Evolutionary conservation across 2,113 vertebrate genomes (phyloP).

Genomic region (Gnathonemus longibarbis): DNA sequence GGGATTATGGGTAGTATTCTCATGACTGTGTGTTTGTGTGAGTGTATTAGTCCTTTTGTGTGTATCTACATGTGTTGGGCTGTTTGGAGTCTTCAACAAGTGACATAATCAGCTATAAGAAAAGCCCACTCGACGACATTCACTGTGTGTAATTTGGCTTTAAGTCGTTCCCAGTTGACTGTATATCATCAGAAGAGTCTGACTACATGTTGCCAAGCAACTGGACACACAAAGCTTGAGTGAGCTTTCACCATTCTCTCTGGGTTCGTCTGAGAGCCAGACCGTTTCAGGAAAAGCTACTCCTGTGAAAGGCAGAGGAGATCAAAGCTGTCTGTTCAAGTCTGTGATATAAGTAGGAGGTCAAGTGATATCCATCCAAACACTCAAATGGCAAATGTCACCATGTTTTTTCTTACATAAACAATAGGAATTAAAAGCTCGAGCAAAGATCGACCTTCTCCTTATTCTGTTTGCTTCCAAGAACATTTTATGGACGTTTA

Average conservation of each 20-base stretch:
- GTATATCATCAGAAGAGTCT: background rate
- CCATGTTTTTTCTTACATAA: background rate
- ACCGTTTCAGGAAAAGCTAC: background rate
- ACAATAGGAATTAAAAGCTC: background rate
- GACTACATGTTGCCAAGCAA: constrained; percentile 19
- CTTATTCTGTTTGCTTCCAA: background rate
- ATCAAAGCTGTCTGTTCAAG: background rate
- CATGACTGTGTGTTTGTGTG: background rate
- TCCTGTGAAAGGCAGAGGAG: background rate
- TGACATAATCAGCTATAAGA: background rate
- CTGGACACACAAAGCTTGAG: constrained; percentile 5
- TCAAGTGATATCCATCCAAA: constrained; percentile 2
- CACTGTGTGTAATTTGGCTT: background rate
- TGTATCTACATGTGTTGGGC: background rate
- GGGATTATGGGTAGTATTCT: background rate
- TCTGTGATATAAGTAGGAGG: background rate
- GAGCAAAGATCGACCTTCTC: no score
- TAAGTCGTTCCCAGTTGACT: constrained; percentile 13
- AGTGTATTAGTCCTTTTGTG: background rate
- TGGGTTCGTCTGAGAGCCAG: background rate
- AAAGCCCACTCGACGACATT: background rate
- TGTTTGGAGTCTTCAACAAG: background rate
- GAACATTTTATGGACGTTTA: background rate
- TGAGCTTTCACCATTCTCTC: background rate
- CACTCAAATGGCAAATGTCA: background rate